Percentiles rank a stretch among this genome's conserved stretches.
These are phyloP conservation scores for Acleris sparsana DNA, from an alignment of 2,888 invertebrate species.

Conservation along the genomic window DNA sequence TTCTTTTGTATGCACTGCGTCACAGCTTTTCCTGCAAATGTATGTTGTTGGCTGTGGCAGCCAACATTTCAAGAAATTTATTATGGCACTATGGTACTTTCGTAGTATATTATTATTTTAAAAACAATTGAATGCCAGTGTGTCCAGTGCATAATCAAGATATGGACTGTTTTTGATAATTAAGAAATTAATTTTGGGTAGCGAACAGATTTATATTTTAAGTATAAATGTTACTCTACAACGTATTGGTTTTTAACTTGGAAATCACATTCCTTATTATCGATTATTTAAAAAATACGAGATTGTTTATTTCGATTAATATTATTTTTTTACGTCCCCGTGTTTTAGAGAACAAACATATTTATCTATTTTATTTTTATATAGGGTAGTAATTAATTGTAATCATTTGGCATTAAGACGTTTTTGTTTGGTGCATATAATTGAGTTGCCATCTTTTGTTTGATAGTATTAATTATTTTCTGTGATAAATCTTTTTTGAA, in stretches of 20 bases:
- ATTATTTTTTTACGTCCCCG: conserved; percentile 26
- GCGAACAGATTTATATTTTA: conserved; percentile 18
- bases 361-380: conserved; percentile 32
- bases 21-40: too few species aligned
- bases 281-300: conserved; percentile 27
- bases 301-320: conserved; percentile 24
- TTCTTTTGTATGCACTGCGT: not conserved
- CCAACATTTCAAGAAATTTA: not conserved
- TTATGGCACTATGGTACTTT: too few species aligned
- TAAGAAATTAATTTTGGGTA: conserved; percentile 10
- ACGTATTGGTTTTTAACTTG: conserved; percentile 31
- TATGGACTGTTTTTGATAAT: conserved; percentile 19
- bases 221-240: conserved; percentile 26
- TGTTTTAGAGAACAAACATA: conserved; percentile 26
- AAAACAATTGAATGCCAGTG: conserved; percentile 26
- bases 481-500: conserved; percentile 71
- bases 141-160: conserved; percentile 21
- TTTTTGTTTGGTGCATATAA: conserved; percentile 63
- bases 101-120: conserved; percentile 3
- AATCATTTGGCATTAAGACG: conserved; percentile 23
- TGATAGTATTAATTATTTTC: conserved; percentile 79
- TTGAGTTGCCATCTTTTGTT: conserved; percentile 75
- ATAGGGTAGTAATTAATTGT: conserved; percentile 18
- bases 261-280: conserved; percentile 39
- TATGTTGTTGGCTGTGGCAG: conserved; percentile 1